A percentile compares a stretch with the other conserved stretches of the same genome.
phyloP scores from a whole-genome alignment of 1,140 invertebrate species.

The Eumaeus atala region DNA sequence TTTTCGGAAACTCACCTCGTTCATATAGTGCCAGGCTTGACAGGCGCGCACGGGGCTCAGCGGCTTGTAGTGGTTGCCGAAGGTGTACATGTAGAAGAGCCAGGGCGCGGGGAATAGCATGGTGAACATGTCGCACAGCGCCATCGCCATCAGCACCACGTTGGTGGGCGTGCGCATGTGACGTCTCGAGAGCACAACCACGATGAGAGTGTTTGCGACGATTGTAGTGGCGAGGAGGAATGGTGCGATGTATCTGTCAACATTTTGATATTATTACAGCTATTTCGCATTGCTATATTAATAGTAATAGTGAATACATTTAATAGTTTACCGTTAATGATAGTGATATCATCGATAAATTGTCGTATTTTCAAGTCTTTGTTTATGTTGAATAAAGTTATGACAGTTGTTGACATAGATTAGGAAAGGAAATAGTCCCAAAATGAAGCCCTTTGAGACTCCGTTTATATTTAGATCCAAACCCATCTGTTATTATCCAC shows the following conservation, averaged over 20 bases:
- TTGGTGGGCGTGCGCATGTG: conserved; percentile 92
- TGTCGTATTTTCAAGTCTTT: too few species aligned
- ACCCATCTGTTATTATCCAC: too few species aligned
- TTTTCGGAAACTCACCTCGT: conserved; percentile 83
- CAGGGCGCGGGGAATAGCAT: conserved; percentile 91
- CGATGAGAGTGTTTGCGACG: conserved; percentile 92
- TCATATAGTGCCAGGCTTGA: conserved; percentile 86
- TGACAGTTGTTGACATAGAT: too few species aligned
- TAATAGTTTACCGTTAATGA: too few species aligned
- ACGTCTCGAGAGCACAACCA: conserved; percentile 83
- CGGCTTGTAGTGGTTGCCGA: conserved; percentile 88
- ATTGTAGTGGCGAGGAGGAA: conserved; percentile 90
- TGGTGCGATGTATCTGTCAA: conserved; percentile 81
- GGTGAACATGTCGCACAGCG: conserved; percentile 93
- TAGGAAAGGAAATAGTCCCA: too few species aligned
- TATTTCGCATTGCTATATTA: too few species aligned
- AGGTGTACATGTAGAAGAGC: conserved; percentile 92
- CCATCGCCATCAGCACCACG: conserved; percentile 90
- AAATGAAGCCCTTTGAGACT: too few species aligned
- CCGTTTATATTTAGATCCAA: too few species aligned
- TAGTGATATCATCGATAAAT: too few species aligned
- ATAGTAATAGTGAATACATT: too few species aligned
- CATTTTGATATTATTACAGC: too few species aligned
- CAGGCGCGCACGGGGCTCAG: conserved; percentile 83
- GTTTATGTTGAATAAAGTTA: too few species aligned